A percentile compares a stretch with the other conserved stretches of the same genome.
Conservation (phyloP, 2,797 vertebrate genomes). For the Chaetophractus vellerosus region DNA sequence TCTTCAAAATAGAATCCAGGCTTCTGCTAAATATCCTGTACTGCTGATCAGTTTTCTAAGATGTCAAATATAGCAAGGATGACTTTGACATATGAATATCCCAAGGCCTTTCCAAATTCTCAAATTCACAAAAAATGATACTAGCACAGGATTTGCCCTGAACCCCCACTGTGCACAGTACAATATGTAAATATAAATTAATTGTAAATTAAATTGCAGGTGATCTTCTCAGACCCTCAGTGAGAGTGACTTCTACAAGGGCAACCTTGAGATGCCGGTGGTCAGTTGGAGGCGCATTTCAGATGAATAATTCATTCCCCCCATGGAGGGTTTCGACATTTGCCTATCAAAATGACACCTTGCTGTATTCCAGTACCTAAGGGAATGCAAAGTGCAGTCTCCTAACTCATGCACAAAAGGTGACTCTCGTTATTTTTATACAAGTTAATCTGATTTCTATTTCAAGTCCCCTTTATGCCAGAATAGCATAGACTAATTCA, state of each 20-base stretch:
- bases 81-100: neutral
- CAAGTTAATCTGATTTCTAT: slow-evolving; percentile 40
- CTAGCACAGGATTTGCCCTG: neutral
- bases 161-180: neutral
- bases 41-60: neutral
- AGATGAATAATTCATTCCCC: neutral
- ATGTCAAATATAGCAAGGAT: neutral
- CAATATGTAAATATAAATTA: neutral
- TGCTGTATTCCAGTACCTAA: neutral
- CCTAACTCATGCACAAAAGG: neutral
- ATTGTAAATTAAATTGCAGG: neutral
- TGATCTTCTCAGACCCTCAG: neutral
- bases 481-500: slow-evolving; percentile 13
- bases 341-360: neutral
- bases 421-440: neutral
- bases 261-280: neutral
- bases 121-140: neutral
- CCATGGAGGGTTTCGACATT: neutral
- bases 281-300: neutral
- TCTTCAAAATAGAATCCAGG: neutral
- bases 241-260: neutral
- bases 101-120: neutral
- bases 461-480: neutral
- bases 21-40: neutral
- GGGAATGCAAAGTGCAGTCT: neutral